Percentiles rank a stretch among this genome's conserved stretches.
Conservation (phyloP, 2,113 vertebrate genomes). For the Erythrolamprus reginae region DNA sequence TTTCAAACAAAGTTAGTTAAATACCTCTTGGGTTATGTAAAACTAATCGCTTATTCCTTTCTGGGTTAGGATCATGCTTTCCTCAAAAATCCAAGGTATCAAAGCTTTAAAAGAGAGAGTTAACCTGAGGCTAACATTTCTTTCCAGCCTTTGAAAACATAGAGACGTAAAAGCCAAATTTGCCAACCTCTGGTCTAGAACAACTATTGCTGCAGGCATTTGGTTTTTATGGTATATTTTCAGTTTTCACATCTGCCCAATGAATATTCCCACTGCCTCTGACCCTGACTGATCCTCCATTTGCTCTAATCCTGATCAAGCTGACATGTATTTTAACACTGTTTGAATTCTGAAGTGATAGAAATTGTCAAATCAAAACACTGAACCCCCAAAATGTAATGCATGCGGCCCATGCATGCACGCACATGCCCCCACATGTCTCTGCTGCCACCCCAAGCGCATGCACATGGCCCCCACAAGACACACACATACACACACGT, state of each 20-base stretch:
- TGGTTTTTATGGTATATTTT: background rate
- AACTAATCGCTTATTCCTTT: background rate
- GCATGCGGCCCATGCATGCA: no score
- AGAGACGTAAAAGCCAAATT: no score
- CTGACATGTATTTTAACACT: background rate
- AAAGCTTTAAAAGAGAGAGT: background rate
- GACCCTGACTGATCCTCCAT: background rate
- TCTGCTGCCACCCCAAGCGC: no score
- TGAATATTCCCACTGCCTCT: background rate
- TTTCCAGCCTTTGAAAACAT: background rate
- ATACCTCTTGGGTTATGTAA: background rate
- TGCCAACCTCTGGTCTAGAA: background rate
- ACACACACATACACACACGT: no score
- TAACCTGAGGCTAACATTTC: background rate
- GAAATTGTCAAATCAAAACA: background rate
- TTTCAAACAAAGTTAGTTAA: background rate
- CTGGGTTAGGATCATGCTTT: background rate
- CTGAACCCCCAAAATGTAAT: no score
- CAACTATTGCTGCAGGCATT: background rate
- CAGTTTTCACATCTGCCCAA: background rate
- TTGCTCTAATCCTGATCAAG: background rate
- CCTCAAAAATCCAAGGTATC: background rate
- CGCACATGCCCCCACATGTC: no score
- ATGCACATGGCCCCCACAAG: no score
- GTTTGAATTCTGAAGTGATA: background rate